Evolutionary conservation across 2,888 invertebrate genomes (phyloP).

Genomic region (Caenorhabditis doughertyi): DNA sequence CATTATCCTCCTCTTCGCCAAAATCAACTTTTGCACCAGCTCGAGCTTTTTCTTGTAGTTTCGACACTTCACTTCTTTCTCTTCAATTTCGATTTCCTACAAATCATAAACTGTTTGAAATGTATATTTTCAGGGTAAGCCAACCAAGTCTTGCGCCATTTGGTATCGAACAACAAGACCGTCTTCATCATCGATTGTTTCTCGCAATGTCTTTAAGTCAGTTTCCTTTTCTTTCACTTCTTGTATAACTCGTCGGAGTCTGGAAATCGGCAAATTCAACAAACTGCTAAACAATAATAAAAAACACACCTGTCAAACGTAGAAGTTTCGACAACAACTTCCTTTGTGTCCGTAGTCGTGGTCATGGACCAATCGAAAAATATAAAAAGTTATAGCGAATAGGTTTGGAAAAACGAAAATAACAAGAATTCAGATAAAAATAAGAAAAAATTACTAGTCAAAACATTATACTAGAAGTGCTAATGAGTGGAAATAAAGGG

Average conservation of each 20-base stretch:
- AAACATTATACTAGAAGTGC: not conserved
- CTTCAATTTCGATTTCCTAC: slow-evolving; percentile 29
- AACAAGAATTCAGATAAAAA: not conserved
- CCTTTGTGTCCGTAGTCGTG: not conserved
- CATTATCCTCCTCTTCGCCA: slow-evolving; percentile 45
- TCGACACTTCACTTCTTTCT: slow-evolving; percentile 31
- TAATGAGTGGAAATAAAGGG: not conserved
- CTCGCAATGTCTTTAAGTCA: slow-evolving; percentile 45
- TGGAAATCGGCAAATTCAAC: slow-evolving; percentile 1
- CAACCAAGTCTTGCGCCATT: slow-evolving; percentile 28
- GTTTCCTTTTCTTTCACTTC: slow-evolving; percentile 35
- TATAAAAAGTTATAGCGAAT: not conserved
- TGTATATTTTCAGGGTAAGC: slow-evolving; percentile 1
- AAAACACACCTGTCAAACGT: slow-evolving; percentile 28
- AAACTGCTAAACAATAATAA: not conserved
- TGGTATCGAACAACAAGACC: slow-evolving; percentile 37
- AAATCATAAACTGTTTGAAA: not conserved
- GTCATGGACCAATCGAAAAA: slow-evolving; percentile 11
- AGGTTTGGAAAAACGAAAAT: slow-evolving; percentile 2
- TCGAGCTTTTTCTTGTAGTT: slow-evolving; percentile 37
- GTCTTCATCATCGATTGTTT: slow-evolving; percentile 40
- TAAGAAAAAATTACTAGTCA: slow-evolving; percentile 1
- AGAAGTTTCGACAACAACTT: not conserved
- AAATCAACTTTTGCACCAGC: slow-evolving; percentile 49
- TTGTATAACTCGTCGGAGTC: slow-evolving; percentile 16